These are phyloP conservation scores for Paragorgia papillata DNA, from an alignment of 92 coral and sea anemone genomes.

Conservation along the genomic window DNA sequence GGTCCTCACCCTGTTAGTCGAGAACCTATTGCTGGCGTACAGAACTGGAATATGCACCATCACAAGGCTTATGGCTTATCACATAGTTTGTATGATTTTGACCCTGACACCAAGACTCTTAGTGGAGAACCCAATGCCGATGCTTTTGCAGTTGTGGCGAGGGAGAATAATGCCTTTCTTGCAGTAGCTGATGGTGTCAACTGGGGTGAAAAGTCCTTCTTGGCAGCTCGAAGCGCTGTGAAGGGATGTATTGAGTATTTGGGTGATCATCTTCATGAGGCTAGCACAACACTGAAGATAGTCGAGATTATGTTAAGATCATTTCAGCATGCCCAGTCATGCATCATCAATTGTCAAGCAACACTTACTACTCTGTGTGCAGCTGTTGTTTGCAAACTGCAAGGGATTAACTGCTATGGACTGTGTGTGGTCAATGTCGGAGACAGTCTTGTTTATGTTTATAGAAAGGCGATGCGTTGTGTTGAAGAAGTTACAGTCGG, in stretches of 20 bases:
- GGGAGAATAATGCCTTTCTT: conserved; percentile 82
- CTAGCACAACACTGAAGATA: conserved; percentile 76
- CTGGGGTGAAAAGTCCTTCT: conserved; percentile 95
- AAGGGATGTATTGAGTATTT: conserved; percentile 87
- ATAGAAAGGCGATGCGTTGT: conserved; percentile 58
- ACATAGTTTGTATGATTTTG: conserved; percentile 79
- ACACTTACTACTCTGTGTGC: conserved; percentile 94
- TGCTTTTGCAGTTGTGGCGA: conserved; percentile 87
- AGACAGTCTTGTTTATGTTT: conserved; percentile 85
- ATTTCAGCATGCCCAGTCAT: conserved; percentile 76
- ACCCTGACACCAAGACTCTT: conserved; percentile 65
- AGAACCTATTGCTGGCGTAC: conserved; percentile 50
- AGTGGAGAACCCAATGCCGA: conserved; percentile 97
- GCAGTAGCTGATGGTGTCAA: conserved; percentile 96
- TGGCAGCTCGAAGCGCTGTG: conserved; percentile 96
- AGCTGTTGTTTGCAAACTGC: conserved; percentile 83
- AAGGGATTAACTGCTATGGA: conserved; percentile 76
- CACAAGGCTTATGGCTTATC: conserved; percentile 83
- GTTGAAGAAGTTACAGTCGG: conserved; percentile 93
- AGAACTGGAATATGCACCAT: conserved; percentile 76
- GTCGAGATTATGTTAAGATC: conserved; percentile 65
- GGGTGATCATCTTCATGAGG: conserved; percentile 62
- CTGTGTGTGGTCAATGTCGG: conserved; percentile 94
- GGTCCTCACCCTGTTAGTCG: conserved; percentile 45
- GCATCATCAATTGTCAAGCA: conserved; percentile 74